Base-by-base conservation (phyloP, 2,797 vertebrate genomes). In the Passerculus sandwichensis region DNA sequence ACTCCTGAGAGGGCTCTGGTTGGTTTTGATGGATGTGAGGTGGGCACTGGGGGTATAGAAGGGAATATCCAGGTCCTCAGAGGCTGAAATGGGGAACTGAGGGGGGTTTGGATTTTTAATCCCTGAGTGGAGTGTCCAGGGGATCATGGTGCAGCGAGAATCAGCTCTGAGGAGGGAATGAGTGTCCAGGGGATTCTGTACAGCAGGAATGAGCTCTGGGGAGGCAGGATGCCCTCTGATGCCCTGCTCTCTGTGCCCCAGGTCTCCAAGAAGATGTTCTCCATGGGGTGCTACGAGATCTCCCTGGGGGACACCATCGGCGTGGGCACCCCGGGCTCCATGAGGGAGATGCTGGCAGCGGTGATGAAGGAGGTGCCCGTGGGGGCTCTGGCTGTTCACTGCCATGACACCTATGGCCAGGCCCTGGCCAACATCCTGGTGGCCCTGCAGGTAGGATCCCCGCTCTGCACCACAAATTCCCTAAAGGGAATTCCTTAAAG, bases 261-360 rank as follows among this genome's bases (percentile, higher is more conserved):
- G 98, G 99, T 99, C 8, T 97, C 99, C 2, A 99, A 99, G 98
- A 98, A 98, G 91, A 94, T 99, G 82, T 99, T 99, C 90, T 97
- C 98, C 2, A 99, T 99, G 99, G 99, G 99, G 11, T 99, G 99
- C 98, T 99, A 99, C 5, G 99, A 99, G 97, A 99, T 99, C 96
- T 99, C 99, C 9, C 98, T 99, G 7, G 99, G 99, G 5, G 99
- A 99, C 97, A 99, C 99, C 75, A 99, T 99, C 1, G 99, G 99
- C 6, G 98, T 99, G 48, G 99, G 99, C 54, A 99, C 99, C 34
- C 99, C 99, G 0, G 99, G 99, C 2, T 97, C 97, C 97, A 99
- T 99, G 98, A 97, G 15, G 67, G 98, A 98, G 72, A 99, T 99
- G 99, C 97, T 99, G 91, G 93, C 98, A 7, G 98, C 93, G 0